These are phyloP conservation scores for Nettapus auritus DNA, from an alignment of 2,113 vertebrate genomes.

Conservation along the genomic window DNA sequence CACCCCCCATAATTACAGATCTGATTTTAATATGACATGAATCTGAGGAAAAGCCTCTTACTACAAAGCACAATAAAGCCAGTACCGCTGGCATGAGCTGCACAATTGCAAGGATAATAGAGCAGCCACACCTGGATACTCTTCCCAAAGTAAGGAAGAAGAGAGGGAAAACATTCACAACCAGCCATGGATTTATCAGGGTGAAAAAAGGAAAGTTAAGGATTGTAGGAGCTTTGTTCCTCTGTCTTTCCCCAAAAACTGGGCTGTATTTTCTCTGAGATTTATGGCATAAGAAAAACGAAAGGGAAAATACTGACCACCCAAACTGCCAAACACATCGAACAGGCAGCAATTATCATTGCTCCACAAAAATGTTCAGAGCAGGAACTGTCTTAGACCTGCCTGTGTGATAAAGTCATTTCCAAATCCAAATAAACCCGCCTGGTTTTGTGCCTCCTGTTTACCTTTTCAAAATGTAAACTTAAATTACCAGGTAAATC, in stretches of 20 bases:
- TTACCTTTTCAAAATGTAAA: background rate
- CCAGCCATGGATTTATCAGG: background rate
- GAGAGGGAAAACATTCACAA: background rate
- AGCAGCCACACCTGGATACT: background rate
- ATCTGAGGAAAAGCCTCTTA: background rate
- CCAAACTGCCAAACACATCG: rapidly evolving
- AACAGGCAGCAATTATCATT: background rate
- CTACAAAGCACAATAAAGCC: background rate
- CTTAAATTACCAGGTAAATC: background rate
- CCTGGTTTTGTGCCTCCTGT: background rate
- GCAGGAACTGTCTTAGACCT: background rate
- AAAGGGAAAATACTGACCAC: background rate
- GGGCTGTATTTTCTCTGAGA: background rate
- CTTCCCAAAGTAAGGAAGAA: background rate
- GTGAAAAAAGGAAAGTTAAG: background rate
- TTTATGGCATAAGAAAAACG: rapidly evolving
- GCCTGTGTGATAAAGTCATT: background rate
- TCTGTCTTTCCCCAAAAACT: rapidly evolving
- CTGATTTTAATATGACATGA: background rate
- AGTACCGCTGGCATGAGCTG: background rate
- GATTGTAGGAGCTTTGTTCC: background rate
- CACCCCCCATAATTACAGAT: background rate
- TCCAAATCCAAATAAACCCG: background rate
- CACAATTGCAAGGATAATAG: background rate
- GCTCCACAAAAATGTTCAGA: background rate